Conservation (phyloP, 2,113 vertebrate genomes). For the Desmodus rotundus region DNA sequence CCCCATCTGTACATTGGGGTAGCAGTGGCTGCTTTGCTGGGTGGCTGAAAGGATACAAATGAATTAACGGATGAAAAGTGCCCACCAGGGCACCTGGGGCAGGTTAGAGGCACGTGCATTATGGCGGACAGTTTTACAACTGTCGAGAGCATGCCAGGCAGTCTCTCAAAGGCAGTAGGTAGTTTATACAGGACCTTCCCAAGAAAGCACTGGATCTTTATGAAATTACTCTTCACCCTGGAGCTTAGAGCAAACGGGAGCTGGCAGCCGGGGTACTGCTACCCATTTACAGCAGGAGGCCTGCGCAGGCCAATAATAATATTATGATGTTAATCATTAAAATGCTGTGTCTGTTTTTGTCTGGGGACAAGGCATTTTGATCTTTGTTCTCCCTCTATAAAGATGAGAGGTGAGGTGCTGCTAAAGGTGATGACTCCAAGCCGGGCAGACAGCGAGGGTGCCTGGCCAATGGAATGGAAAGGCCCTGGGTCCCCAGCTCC, state of each 20-base stretch:
- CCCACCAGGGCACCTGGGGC: neutral
- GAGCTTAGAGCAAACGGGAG: neutral
- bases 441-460: neutral
- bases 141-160: neutral
- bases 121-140: neutral
- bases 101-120: neutral
- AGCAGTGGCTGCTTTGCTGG: neutral
- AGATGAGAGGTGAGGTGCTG: conserved; percentile 61
- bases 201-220: neutral
- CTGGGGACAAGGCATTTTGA: conserved; percentile 54
- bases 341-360: conserved; percentile 65
- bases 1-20: neutral
- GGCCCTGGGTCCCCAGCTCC: neutral
- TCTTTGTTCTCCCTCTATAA: conserved; percentile 71
- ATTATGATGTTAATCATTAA: conserved; percentile 69
- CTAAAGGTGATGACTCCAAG: neutral
- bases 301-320: conserved; percentile 9
- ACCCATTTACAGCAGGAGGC: neutral
- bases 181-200: neutral
- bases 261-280: neutral
- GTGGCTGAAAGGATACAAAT: neutral
- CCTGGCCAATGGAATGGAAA: neutral
- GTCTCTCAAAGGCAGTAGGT: neutral
- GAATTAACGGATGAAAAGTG: neutral
- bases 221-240: neutral